These are phyloP conservation scores for Willisornis vidua DNA, from an alignment of 2,113 vertebrate species.

Conservation along the genomic window DNA sequence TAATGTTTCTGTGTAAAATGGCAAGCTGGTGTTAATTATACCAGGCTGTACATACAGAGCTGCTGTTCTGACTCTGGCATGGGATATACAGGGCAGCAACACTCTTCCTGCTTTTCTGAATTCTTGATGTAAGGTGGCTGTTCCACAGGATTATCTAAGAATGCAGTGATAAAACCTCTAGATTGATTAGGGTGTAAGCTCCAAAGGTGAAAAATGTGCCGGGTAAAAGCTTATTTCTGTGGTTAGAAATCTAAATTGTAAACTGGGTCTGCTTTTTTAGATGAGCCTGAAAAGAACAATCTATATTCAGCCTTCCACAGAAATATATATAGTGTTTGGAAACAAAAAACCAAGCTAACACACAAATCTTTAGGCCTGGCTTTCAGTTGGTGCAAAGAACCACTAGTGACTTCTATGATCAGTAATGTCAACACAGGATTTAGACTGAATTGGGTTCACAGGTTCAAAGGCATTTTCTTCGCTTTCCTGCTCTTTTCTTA, in stretches of 20 bases:
- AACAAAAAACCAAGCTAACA: not conserved
- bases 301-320: not conserved
- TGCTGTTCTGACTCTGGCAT: not conserved
- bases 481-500: conserved; percentile 14
- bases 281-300: not conserved
- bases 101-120: not conserved
- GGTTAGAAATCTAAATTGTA: not conserved
- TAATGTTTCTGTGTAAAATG: not conserved
- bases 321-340: not conserved
- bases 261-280: not conserved
- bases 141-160: not conserved
- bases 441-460: not conserved
- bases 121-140: not conserved
- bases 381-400: not conserved
- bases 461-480: conserved; percentile 34
- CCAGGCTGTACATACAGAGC: not conserved
- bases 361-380: not conserved
- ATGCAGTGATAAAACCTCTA: not conserved
- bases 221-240: conserved; percentile 21
- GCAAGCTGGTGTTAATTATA: not conserved
- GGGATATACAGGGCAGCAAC: not conserved
- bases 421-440: conserved; percentile 13
- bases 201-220: not conserved
- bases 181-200: not conserved
- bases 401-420: not conserved